These are phyloP conservation scores for Orycteropus afer DNA, from an alignment of 2,113 vertebrate genomes.

Conservation along the genomic window DNA sequence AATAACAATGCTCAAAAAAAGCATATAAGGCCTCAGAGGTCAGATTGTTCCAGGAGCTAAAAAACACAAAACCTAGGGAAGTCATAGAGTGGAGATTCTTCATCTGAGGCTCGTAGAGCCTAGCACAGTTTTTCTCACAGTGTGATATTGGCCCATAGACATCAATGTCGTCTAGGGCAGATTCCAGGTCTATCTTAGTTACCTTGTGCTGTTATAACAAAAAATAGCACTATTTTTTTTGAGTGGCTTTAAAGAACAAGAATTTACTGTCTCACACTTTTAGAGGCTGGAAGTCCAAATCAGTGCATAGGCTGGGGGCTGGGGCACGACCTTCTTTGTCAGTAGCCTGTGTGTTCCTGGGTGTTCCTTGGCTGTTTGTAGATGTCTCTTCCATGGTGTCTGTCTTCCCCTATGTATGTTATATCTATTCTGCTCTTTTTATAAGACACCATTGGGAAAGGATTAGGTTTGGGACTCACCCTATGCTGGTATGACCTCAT, in stretches of 20 bases:
- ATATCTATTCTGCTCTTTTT: background rate
- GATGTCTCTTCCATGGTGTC: background rate
- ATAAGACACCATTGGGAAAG: background rate
- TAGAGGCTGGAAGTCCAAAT: background rate
- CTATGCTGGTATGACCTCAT: background rate
- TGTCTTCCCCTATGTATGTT: background rate
- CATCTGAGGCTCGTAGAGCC: background rate
- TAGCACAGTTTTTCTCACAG: background rate
- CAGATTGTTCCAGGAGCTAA: background rate
- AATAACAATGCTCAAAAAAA: background rate
- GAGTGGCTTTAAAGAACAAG: background rate
- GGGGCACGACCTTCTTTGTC: background rate
- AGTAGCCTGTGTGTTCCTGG: background rate
- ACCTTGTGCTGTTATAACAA: background rate
- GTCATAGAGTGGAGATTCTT: background rate
- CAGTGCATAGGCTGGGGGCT: background rate
- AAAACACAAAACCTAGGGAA: background rate
- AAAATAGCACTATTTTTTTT: background rate
- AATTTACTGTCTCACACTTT: background rate
- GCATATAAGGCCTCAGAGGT: background rate
- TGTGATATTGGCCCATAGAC: background rate
- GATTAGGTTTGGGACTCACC: background rate
- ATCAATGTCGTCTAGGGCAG: background rate
- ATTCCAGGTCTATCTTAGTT: background rate
- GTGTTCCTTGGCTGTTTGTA: background rate